Evolutionary conservation across 2,797 vertebrate genomes (phyloP), one percentile per base, ranked within the genome.

Genomic region (Odontamblyopus rebecca): DNA sequence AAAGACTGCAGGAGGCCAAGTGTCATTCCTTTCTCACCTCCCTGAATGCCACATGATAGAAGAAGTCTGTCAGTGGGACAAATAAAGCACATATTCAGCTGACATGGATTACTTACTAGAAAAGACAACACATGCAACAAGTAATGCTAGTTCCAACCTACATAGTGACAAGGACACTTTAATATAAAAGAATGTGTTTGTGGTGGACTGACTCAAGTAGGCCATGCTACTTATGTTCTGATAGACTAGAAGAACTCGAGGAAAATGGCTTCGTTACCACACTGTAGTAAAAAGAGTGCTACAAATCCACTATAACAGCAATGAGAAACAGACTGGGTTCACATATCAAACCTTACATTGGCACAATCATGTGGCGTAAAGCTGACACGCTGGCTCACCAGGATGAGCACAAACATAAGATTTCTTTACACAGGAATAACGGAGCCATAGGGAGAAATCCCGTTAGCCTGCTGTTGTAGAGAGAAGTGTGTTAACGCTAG

Each of bases 31-130:
- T 19, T 72, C 78, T 78, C 78, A 75, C 80, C 68, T 86, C 78
- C 75, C 77, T 77, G 69, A 80, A 88, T 83, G 74, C 77, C 82
- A 89, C 82, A 91, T 91, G 84, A 92, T 79, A 90, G 88, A 80
- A 90, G 78, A 90, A 80, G 79, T 78, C 80, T 83, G 82, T 89
- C 89, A 88, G 81, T 83, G 50, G 16, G 13, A 48, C 23, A 48
- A 63, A 48, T 48, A 26, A 30, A 18, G 13, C 64, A 67, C 27
- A 53, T 13, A 67, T 44, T 48, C 35, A 65, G 3, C 16, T 53
- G n/a, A 27, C 62, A 48, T 2, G 26, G 16, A 27, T 66, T 6
- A 50, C 26, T 9, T 44, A 66, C 64, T 50, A 15, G 5, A 27
- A 38, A 70, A 71, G 41, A 26, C 44, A 38, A n/a, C 51, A 30